Evolutionary conservation across 2,888 invertebrate species (phyloP), one percentile per base, ranked within the genome.

Genomic region (Caradrina clavipalpis): DNA sequence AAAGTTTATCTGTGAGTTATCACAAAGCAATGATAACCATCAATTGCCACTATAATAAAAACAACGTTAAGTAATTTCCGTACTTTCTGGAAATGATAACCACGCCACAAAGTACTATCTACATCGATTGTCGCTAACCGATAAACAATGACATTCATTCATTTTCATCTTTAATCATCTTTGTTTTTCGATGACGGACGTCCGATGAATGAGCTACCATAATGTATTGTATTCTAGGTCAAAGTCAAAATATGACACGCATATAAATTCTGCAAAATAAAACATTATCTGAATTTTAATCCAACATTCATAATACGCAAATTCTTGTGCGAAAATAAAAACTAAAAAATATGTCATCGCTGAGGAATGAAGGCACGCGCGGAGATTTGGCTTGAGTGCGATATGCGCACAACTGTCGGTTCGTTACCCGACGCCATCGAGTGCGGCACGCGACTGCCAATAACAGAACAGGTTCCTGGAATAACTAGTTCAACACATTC

Each of bases 331-430:
- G 21, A 68, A 76, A 78, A 78, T 70, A 78, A 71, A 74, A 58
- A 55, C 39, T 70, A 71, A 73, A 73, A 79, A 74, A 66, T 57
- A 68, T 81, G 72, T 82, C 70, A 74, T 82, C 74, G 59, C 50
- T 79, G 64, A 75, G 68, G 60, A 76, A 83, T 76, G 73, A 70
- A 61, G 56, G 65, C 69, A 66, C 59, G 73, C 68, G 70, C 26
- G 51, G 22, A 49, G 21, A 66, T 69, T 84, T 84, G 84, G 82
- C 80, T 82, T 77, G 63, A 42, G 66, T 19, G 75, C 73, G 76
- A 84, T 59, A 57, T 73, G 80, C 77, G 80, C 77, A 77, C 63
- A 72, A 67, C 45, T 17, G 17, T 45, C 45, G 58, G 70, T 78
- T 69, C 76, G 71, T 74, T 74, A 82, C 60, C 70, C 81, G 67